Base-by-base conservation (phyloP, 1,140 invertebrate genomes). In the Brachionus asplanchnoidis region DNA sequence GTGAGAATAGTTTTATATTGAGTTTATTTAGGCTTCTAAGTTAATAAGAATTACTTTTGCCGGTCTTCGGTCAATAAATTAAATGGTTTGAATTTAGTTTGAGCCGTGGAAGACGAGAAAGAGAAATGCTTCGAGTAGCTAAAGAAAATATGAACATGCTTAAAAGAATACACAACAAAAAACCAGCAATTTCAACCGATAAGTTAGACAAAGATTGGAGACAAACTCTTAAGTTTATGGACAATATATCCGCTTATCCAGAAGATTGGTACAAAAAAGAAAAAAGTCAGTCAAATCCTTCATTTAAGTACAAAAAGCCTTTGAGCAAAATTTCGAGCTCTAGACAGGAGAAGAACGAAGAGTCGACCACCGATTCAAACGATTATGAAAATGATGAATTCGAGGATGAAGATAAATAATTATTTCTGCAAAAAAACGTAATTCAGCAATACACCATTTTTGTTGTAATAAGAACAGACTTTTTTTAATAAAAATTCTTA, bases 221-320 rank as follows among this genome's bases (percentile, higher is more conserved):
- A 26, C 86, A 87, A 26, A 89, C 90, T 75, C 88, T 88, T 79
- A 86, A 87, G 68, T 89, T 88, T 70, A 88, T 90, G 86, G 88
- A 90, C 77, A 89, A 87, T 84, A 90, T 90, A 85, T 88, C 89
- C 11, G 86, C 87, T 46, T 90, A 86, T 85, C 89, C 89, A n/a
- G 86, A 87, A 68, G 87, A 89, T 17, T 90, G 89, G 89, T 90
- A 89, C 89, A 20, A 87, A 5, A 85, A 87, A 73, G 87, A 86
- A 36, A 82, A 20, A 42, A 42, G 50, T 32, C n/a, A 26, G 42
- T 82, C 79, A 56, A 68, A 82, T 68, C 79, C 79, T 20, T 65
- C 20, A 23, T 60, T 60, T 20, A 60, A 82, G 12, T 32, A 68
- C 23, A 68, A 68, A 68, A 60, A 82, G 79, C 53, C 53, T 65